phyloP scores from a whole-genome alignment of 2,888 invertebrate species.

The Dusona sp. region DNA sequence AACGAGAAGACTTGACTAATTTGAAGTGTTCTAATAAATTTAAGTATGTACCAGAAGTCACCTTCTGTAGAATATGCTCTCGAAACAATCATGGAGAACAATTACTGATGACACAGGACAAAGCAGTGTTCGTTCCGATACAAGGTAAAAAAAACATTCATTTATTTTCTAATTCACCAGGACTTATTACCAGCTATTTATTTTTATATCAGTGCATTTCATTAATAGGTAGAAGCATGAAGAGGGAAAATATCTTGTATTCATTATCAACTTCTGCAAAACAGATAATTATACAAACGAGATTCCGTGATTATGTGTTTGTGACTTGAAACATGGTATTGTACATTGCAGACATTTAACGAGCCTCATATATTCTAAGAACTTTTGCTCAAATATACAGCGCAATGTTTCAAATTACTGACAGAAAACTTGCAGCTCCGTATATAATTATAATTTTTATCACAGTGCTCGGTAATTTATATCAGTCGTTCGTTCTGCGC shows the following conservation, averaged over 20 bases:
- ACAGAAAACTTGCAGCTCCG: constrained; percentile 2
- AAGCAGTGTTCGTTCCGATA: neutral
- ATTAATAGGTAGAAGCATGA: neutral
- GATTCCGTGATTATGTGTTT: neutral
- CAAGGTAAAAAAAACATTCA: neutral
- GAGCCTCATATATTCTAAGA: neutral
- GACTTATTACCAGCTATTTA: too few species aligned
- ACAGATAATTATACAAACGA: neutral
- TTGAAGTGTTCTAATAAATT: too few species aligned
- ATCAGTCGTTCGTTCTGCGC: constrained; percentile 3
- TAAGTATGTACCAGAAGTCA: too few species aligned
- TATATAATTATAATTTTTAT: constrained; percentile 24
- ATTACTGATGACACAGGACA: too few species aligned
- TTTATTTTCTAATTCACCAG: neutral
- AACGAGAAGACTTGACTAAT: too few species aligned
- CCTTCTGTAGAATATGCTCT: too few species aligned
- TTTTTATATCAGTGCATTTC: neutral
- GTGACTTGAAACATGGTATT: neutral
- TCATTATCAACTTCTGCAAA: neutral
- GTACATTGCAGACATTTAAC: constrained; percentile 11
- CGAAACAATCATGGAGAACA: too few species aligned
- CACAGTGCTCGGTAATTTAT: constrained; percentile 22
- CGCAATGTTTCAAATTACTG: constrained; percentile 16
- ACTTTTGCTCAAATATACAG: constrained; percentile 2
- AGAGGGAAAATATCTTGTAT: neutral